These are phyloP conservation scores for Acanthornis magna DNA, from an alignment of 2,797 vertebrate species.

Conservation along the genomic window DNA sequence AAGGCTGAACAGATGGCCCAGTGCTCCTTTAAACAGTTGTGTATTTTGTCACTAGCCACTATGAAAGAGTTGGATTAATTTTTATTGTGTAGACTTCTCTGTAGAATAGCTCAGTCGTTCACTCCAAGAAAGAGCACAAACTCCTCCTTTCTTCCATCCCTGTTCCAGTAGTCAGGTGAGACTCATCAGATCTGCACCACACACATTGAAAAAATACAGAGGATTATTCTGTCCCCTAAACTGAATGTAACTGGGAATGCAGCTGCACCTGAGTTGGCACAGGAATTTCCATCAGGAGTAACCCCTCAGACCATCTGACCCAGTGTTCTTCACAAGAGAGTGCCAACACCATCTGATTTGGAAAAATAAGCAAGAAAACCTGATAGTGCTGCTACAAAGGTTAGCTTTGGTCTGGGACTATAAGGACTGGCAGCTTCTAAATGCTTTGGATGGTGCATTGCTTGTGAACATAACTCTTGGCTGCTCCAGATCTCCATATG, in stretches of 20 bases:
- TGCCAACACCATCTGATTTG: not conserved
- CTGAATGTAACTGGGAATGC: accelerated
- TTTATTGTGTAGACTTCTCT: not conserved
- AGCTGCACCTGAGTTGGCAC: not conserved
- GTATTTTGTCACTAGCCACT: not conserved
- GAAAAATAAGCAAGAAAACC: not conserved
- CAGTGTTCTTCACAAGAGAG: not conserved
- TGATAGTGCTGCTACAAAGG: not conserved
- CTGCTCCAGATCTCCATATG: not conserved
- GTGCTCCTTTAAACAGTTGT: not conserved
- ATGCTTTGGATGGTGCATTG: not conserved
- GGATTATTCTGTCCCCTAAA: not conserved
- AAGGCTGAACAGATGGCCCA: not conserved
- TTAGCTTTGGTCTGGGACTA: not conserved
- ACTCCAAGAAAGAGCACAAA: not conserved
- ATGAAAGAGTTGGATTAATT: not conserved
- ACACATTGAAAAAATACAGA: not conserved
- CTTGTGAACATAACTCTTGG: not conserved
- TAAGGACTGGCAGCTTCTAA: not conserved
- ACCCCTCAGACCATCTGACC: not conserved
- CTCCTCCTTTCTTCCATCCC: not conserved
- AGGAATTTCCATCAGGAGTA: not conserved
- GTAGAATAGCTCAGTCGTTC: not conserved
- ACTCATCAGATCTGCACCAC: not conserved
- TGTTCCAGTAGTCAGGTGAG: not conserved